A percentile compares a stretch with the other conserved stretches of the same genome.
Conservation (phyloP, 2,113 vertebrate species). For the Petrocephalus zakoni region DNA sequence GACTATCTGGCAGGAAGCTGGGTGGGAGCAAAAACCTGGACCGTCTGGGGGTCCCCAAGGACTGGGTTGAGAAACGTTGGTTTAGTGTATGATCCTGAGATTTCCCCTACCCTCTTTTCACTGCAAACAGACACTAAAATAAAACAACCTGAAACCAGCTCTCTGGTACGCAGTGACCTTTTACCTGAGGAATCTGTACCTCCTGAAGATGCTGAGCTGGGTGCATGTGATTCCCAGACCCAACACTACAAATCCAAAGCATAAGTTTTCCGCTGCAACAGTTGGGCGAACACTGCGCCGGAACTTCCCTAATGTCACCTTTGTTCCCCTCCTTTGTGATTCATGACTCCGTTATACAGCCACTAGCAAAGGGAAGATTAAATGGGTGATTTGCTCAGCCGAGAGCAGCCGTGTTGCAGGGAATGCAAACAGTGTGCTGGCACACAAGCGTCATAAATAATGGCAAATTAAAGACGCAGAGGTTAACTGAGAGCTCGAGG, state of each 20-base stretch:
- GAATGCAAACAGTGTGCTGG: background rate
- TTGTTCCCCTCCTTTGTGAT: background rate
- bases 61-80: background rate
- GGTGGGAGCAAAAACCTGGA: background rate
- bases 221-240: background rate
- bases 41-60: background rate
- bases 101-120: background rate
- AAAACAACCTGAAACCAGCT: background rate
- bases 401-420: background rate
- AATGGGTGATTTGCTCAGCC: slow-evolving; percentile 1
- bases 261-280: background rate
- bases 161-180: background rate
- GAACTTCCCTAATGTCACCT: background rate
- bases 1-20: background rate
- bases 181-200: background rate
- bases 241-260: background rate
- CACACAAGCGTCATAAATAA: background rate
- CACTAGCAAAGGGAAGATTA: slow-evolving; percentile 9
- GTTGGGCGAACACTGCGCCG: background rate
- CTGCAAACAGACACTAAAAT: background rate
- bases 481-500: background rate
- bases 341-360: slow-evolving; percentile 9
- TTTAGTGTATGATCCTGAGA: background rate
- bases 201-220: background rate
- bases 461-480: background rate